Base-by-base conservation (phyloP, 2,113 vertebrate species). In the Myotis davidii region DNA sequence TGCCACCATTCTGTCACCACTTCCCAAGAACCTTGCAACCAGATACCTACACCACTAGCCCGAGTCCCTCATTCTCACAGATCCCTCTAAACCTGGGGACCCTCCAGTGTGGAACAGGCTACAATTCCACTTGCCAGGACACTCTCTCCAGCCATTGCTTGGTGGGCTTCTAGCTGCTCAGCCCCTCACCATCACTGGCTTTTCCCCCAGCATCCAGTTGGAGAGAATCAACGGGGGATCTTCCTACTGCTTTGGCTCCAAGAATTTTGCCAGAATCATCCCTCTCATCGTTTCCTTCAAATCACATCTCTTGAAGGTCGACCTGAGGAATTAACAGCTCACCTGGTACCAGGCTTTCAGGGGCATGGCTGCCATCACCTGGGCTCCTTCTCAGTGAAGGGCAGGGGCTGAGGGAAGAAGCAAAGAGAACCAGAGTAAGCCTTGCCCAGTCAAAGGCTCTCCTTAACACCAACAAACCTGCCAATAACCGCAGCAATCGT, bases 341-440 rank as follows among this genome's bases (percentile, higher is more conserved):
- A 95, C 81, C 88, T 73, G 74, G 37, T 86, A 23, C 74, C 5
- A 61, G 61, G 74, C 17, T 21, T 76, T 83, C 74, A 72, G 17
- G 18, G 37, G 3, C 45, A 90, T 65, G 32, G 69, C 85, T 77
- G 42, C 45, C 85, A 37, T 94, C 52, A 77, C 77, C 61, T 77
- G 45, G 85, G 74, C 27, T 92, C 50, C 50, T 59, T 92, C 81
- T 88, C 65, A 77, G 54, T 52, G 61, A 85, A 85, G 61, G 69
- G 59, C 67, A 86, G 37, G 27, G 25, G 32, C 89, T 95, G 73
- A 89, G 50, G 73, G 56, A 85, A 91, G 67, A 86, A 94, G 59
- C 52, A 95, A 81, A 95, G 37, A 73, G 69, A 88, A 88, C 59
- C 42, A 59, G 23, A 85, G 52, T 92, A n/a, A 94, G 54, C n/a